Evolutionary conservation across 2,797 vertebrate genomes (phyloP).

Genomic region (Anisognathus igniventris): DNA sequence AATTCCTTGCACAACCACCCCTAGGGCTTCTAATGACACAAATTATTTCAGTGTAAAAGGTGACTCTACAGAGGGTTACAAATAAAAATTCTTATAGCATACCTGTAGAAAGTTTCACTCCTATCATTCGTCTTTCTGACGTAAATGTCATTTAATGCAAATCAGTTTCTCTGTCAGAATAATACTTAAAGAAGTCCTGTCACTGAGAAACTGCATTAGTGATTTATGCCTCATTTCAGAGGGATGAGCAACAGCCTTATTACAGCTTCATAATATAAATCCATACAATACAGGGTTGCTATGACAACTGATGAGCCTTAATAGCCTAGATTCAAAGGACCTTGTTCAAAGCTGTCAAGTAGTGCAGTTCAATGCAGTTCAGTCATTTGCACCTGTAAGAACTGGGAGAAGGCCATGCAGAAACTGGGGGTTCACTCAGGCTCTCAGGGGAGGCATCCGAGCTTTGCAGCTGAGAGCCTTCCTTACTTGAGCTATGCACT

Average conservation of each 20-base stretch:
- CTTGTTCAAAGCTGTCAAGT: not conserved
- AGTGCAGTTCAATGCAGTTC: not conserved
- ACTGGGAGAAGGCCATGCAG: not conserved
- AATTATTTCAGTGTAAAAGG: not conserved
- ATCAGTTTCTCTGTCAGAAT: not conserved
- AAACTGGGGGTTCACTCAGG: not conserved
- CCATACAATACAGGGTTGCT: not conserved
- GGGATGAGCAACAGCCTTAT: not conserved
- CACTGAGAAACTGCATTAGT: not conserved
- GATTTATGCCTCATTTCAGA: not conserved
- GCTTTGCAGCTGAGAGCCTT: not conserved
- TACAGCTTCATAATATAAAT: not conserved
- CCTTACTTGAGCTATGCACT: not conserved
- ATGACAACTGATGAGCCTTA: conserved; percentile 10
- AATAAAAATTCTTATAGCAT: not conserved
- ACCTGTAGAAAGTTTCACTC: not conserved
- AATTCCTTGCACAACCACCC: not conserved
- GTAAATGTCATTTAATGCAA: not conserved
- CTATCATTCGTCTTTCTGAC: not conserved
- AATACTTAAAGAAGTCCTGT: not conserved
- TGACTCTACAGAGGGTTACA: not conserved
- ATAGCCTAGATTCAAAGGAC: not conserved
- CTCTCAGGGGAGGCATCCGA: not conserved
- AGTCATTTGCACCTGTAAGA: not conserved
- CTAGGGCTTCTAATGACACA: not conserved